Percentiles rank a stretch among this genome's conserved stretches.
Conservation (phyloP, 2,113 vertebrate species). For the Lasiurus cinereus region DNA sequence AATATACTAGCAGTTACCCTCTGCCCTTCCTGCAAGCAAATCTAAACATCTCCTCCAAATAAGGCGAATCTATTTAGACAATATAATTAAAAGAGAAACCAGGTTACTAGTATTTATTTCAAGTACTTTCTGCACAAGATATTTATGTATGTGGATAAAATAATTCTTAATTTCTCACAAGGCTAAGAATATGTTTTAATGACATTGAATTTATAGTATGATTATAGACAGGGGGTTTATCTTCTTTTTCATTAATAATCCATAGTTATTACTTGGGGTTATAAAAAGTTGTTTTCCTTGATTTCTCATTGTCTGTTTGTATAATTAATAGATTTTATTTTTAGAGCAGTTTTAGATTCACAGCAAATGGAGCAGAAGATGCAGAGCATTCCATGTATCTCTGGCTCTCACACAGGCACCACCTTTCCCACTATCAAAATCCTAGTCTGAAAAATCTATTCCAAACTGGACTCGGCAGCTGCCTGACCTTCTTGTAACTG, state of each 20-base stretch:
- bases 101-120: not conserved
- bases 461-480: too few species aligned
- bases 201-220: not conserved
- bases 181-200: not conserved
- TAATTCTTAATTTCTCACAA: not conserved
- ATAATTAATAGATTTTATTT: not conserved
- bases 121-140: not conserved
- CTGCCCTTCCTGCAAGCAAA: not conserved
- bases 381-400: fast-evolving
- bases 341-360: not conserved
- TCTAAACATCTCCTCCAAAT: not conserved
- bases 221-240: not conserved
- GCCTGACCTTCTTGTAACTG: too few species aligned
- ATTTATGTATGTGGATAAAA: not conserved
- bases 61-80: not conserved
- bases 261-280: not conserved
- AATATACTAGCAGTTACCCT: not conserved
- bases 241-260: not conserved
- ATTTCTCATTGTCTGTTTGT: not conserved
- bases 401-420: fast-evolving
- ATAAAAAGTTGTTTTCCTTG: not conserved
- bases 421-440: not conserved
- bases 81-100: not conserved
- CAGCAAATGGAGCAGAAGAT: not conserved
- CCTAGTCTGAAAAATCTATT: not conserved